Evolutionary conservation across 2,888 invertebrate species (phyloP), one percentile per base, ranked within the genome.

Genomic region (Rhabditophanes sp.): DNA sequence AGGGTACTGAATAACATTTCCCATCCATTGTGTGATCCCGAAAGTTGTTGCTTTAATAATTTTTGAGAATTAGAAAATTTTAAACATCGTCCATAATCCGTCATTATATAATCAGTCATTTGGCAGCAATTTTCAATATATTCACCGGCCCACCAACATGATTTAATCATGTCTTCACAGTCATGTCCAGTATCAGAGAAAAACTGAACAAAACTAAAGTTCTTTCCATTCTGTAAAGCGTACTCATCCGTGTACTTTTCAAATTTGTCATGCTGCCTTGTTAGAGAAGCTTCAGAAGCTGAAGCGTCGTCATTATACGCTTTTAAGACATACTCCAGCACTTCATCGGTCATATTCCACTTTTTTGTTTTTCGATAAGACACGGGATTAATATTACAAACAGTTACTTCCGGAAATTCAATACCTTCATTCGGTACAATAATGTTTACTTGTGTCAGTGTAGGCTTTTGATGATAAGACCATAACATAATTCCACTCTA

Each of bases 391-490:
- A 33, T 33, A 14, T 21, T 33, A 30, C 47, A 47, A 14, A 43
- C 22, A 4, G 53, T 52, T 3, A 52, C 37, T 15, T 50, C 48
- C 2, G 53, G 53, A 21, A 53, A 48, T 4, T 29, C 30, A 18
- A 52, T 27, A 3, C 52, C 52, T 17, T 46, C 38, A 8, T 30
- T 25, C 1, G 50, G 46, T 8, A 49, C 46, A 11, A 50, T 37
- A 6, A 50, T 42, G 14, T 48, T 50, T 0, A 50, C 42, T 39
- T 53, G 53, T 12, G 51, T 49, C 4, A 53, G 25, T 4, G 53
- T 53, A 3, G 53, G 53, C 23, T 50, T 50, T 4, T 44, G 37
- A 35, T 53, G 49, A 35, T 53, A 53, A 18, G 46, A 42, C n/a
- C 44, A 33, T 3, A 53, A 29, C 8, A 53, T 35, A 26, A 46